Evolutionary conservation across 1,140 invertebrate species (phyloP).

Genomic region (Camponotus vicinus): DNA sequence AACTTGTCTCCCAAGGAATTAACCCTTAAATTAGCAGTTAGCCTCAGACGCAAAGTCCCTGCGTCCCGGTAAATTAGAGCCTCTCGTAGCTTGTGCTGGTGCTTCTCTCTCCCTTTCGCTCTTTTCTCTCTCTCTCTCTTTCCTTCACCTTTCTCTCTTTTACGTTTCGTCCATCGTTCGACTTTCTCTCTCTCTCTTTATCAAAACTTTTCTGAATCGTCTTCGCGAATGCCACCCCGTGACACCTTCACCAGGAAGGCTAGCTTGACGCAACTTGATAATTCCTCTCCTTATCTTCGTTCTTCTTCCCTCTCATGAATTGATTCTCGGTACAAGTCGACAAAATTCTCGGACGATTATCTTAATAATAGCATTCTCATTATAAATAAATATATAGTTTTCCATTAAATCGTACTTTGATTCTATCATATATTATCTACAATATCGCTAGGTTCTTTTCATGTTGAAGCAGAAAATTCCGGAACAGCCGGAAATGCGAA

Average conservation of each 20-base stretch:
- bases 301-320: conserved; percentile 24
- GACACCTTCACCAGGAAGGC: conserved; percentile 8
- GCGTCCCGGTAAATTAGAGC: conserved; percentile 85
- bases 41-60: conserved; percentile 84
- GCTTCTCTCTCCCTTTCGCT: conserved; percentile 39
- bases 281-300: conserved; percentile 22
- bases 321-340: neutral
- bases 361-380: conserved; percentile 6
- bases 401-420: neutral
- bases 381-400: neutral
- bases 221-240: conserved; percentile 68
- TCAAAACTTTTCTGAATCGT: conserved; percentile 80
- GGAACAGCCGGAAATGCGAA: conserved; percentile 21
- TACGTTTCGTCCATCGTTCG: conserved; percentile 52
- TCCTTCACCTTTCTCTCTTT: conserved; percentile 13
- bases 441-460: neutral
- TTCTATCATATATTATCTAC: neutral
- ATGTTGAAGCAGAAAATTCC: neutral
- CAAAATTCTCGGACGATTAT: neutral
- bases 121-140: conserved; percentile 8
- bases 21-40: conserved; percentile 87
- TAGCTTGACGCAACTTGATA: conserved; percentile 50
- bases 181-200: conserved; percentile 25
- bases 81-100: conserved; percentile 73
- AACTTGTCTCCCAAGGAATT: conserved; percentile 87